Percentiles rank a stretch among this genome's conserved stretches.
phyloP scores from a whole-genome alignment of 1,140 invertebrate genomes.

The Ostrea edulis region DNA sequence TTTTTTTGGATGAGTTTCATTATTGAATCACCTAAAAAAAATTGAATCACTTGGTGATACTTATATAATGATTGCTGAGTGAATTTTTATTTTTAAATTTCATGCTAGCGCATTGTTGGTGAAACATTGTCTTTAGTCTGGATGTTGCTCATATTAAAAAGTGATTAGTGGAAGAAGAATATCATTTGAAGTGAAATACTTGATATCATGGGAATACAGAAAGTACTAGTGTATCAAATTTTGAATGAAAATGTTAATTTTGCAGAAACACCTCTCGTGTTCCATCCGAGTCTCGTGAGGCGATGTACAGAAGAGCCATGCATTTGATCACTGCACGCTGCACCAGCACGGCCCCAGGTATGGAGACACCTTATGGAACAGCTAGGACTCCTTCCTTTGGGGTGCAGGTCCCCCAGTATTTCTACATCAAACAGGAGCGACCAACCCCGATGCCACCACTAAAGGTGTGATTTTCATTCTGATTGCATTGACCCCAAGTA shows the following conservation, averaged over 20 bases:
- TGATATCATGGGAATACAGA: background rate
- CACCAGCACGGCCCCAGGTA: conserved; percentile 53
- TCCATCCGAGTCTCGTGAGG: conserved; percentile 59
- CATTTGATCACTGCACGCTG: conserved; percentile 64
- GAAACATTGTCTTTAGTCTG: too few relatives aligned
- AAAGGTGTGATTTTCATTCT: conserved; percentile 61
- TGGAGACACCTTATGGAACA: conserved; percentile 57
- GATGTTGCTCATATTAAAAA: too few relatives aligned
- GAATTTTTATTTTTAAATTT: too few relatives aligned
- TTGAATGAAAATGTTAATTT: background rate
- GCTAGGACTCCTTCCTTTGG: conserved; percentile 58
- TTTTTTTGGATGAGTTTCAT: too few relatives aligned
- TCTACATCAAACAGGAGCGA: conserved; percentile 69
- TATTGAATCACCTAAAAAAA: too few relatives aligned
- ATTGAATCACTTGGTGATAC: too few relatives aligned
- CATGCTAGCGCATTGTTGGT: too few relatives aligned
- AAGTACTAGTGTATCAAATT: too few relatives aligned
- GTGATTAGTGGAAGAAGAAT: background rate
- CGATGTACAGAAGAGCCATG: conserved; percentile 65
- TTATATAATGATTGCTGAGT: too few relatives aligned
- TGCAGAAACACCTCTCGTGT: conserved; percentile 54
- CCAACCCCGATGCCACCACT: conserved; percentile 70
- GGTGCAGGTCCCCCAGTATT: conserved; percentile 65
- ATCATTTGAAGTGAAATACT: background rate
- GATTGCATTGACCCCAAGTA: background rate